Percentiles rank a stretch among this genome's conserved stretches.
Conservation (phyloP, 2,797 vertebrate genomes). For the Momotus momota region DNA sequence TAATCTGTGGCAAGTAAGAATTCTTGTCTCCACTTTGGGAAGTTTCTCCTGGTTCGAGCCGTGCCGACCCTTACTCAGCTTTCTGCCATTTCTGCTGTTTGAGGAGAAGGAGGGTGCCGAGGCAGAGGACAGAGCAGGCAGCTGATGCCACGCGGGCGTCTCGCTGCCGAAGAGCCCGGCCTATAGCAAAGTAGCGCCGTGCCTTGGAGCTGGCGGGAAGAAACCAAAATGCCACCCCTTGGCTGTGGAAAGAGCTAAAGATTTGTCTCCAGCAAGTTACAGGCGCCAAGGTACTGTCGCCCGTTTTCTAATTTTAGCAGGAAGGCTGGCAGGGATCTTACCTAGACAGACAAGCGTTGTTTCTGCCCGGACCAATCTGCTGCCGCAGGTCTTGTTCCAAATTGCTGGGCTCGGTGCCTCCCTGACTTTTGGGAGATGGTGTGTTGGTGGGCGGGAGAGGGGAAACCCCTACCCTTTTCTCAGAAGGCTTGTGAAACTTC, state of each 20-base stretch:
- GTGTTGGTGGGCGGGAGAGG: slow-evolving; percentile 49
- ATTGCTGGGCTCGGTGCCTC: slow-evolving; percentile 69
- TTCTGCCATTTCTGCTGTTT: background rate
- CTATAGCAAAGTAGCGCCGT: background rate
- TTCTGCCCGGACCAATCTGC: slow-evolving; percentile 77
- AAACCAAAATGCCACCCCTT: slow-evolving; percentile 78
- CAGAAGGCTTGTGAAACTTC: slow-evolving; percentile 13
- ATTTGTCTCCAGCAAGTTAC: slow-evolving; percentile 78
- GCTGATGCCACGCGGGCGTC: slow-evolving; percentile 9
- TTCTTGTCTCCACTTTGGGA: accelerated
- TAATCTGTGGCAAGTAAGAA: accelerated
- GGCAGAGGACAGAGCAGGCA: background rate
- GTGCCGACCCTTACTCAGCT: accelerated
- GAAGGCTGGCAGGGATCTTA: slow-evolving; percentile 78
- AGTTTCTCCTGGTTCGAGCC: accelerated
- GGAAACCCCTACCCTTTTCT: slow-evolving; percentile 56
- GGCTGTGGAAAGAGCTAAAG: slow-evolving; percentile 75
- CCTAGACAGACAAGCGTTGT: slow-evolving; percentile 80
- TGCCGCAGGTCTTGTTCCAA: slow-evolving; percentile 69
- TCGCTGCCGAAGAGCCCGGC: background rate
- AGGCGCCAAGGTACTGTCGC: slow-evolving; percentile 81
- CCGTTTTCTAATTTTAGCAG: slow-evolving; percentile 82
- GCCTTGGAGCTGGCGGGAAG: slow-evolving; percentile 71
- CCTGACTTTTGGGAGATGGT: slow-evolving; percentile 4
- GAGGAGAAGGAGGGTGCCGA: background rate